phyloP scores from a whole-genome alignment of 2,113 vertebrate genomes.

The Erinaceus europaeus region DNA sequence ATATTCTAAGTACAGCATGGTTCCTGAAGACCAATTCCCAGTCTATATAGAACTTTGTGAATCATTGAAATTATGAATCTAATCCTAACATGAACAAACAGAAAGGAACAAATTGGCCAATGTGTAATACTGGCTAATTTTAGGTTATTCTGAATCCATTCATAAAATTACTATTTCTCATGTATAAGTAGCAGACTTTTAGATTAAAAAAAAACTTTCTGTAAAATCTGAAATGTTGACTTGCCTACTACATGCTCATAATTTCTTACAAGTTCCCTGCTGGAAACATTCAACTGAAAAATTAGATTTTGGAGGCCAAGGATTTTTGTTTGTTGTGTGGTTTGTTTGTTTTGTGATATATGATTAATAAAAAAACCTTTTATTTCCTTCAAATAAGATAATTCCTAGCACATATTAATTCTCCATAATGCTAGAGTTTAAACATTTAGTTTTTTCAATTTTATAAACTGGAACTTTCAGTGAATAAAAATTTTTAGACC shows the following conservation, averaged over 20 bases:
- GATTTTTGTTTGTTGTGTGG: neutral
- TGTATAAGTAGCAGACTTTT: slow-evolving; percentile 42
- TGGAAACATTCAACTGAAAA: neutral
- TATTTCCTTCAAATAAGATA: neutral
- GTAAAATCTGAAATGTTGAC: neutral
- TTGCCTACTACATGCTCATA: neutral
- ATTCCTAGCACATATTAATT: neutral
- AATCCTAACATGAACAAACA: slow-evolving; percentile 25
- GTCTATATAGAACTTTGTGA: neutral
- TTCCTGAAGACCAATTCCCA: neutral
- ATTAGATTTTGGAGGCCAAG: neutral
- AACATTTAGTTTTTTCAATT: neutral
- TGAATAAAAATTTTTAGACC: neutral
- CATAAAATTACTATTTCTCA: slow-evolving; percentile 52
- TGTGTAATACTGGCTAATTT: slow-evolving; percentile 39
- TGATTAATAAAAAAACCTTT: neutral
- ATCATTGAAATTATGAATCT: slow-evolving; percentile 24
- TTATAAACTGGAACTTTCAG: neutral
- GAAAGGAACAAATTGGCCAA: slow-evolving; percentile 15
- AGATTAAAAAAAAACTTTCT: slow-evolving; percentile 19
- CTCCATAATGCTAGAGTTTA: neutral
- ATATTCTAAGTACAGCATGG: neutral
- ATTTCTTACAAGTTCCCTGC: neutral
- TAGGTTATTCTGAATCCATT: slow-evolving; percentile 55
- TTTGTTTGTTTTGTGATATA: too few species aligned